Evolutionary conservation across 2,888 invertebrate species (phyloP), one percentile per base, ranked within the genome.

Genomic region (Cheilosia variabilis): DNA sequence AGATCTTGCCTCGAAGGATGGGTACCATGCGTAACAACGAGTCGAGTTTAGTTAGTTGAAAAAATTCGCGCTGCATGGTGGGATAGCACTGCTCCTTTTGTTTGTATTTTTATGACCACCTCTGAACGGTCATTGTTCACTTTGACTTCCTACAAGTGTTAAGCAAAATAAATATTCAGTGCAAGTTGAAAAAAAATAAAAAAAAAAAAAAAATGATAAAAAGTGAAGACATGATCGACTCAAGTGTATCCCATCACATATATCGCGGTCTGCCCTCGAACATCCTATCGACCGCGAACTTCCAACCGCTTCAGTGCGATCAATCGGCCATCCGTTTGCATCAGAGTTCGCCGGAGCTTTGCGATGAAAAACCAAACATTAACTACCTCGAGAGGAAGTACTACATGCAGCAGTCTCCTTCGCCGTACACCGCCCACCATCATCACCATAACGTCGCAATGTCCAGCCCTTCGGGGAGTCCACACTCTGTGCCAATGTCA

Each of bases 381-480:
- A 88, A 87, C 53, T 91, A 90, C 57, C 87, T 91, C 69, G 91
- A 92, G 7, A 89, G 91, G 55, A 91, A 91, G 88, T 92, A 90
- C 79, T 92, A 91, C 62, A 88, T 89, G 52, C 80, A 86, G 43
- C 86, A 86, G 31, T 17, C 22, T 10, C 72, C 86, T 10, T 86
- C 86, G 57, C 81, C 76, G n/a, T 86, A 72, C 24, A 76, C 57
- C 7, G 19, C 76, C 9, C 76, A 81, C 31, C 86, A 86, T 62
- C 69, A 77, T 31, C 86, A 86, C 55, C 69, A 80, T 43, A 76
- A 80, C 50, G 53, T 63, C 45, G 81, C 80, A 27, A 86, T 86
- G 81, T 52, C 72, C 45, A 86, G 66, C 15, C 86, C 86, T n/a
- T 68, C 81, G 37, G 81, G 76, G 22, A 86, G 86, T 50, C 86